Conservation (phyloP, 2,113 vertebrate genomes). For the Xenopus borealis region DNA sequence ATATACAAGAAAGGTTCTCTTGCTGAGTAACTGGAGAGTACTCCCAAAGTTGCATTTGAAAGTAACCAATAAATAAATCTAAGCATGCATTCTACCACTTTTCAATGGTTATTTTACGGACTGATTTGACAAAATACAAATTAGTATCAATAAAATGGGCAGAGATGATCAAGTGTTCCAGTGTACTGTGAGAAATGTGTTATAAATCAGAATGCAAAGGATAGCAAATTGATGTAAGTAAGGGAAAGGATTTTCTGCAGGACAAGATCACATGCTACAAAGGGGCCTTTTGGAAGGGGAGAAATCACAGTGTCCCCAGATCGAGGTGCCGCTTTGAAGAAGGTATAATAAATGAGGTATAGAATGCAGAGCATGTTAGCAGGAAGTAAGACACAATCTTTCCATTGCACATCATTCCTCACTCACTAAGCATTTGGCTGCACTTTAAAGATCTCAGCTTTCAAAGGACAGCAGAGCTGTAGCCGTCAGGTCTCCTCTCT, state of each 20-base stretch:
- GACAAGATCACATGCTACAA: background rate
- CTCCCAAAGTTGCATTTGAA: no score
- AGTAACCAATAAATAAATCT: no score
- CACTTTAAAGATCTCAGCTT: constrained; percentile 47
- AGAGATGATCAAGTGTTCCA: no score
- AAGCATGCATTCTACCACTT: no score
- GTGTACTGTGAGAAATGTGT: background rate
- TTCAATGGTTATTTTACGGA: no score
- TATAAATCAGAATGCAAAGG: background rate
- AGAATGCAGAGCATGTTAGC: constrained; percentile 46
- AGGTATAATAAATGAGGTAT: constrained; percentile 47
- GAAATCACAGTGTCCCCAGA: constrained; percentile 20
- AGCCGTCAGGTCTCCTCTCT: constrained; percentile 37
- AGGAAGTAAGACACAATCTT: constrained; percentile 48
- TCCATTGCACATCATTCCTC: constrained; percentile 46
- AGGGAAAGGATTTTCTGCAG: constrained; percentile 4
- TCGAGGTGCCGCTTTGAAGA: constrained; percentile 39
- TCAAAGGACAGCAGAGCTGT: constrained; percentile 44
- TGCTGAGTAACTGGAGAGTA: no score
- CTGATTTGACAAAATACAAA: no score
- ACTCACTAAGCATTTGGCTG: constrained; percentile 46
- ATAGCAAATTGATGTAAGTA: constrained; percentile 18
- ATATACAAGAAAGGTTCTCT: background rate
- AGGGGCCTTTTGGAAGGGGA: constrained; percentile 36
- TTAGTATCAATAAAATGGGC: no score